Evolutionary conservation across 1,140 invertebrate genomes (phyloP).

Genomic region (Ceratina australensis): DNA sequence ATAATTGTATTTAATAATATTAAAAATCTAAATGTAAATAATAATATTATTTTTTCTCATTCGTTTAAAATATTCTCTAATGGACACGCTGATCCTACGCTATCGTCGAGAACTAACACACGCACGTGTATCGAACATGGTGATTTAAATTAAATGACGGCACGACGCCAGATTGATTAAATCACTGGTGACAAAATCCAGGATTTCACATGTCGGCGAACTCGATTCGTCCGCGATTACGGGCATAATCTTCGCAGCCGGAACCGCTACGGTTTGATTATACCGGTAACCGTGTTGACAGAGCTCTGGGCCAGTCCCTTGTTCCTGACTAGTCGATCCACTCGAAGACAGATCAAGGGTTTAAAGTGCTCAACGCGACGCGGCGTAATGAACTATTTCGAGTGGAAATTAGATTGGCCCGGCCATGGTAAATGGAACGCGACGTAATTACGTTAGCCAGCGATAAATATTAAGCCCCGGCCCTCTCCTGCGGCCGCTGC

Average conservation of each 20-base stretch:
- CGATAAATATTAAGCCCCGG: constrained; percentile 38
- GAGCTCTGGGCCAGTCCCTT: neutral
- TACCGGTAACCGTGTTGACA: constrained; percentile 16
- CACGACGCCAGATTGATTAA: neutral
- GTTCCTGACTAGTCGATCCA: neutral
- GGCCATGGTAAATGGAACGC: constrained; percentile 29
- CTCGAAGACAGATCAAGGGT: constrained; percentile 27
- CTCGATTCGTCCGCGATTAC: constrained; percentile 21
- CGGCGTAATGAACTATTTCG: constrained; percentile 39
- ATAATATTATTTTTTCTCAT: too few relatives aligned
- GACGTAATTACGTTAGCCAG: constrained; percentile 30
- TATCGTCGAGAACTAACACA: too few relatives aligned
- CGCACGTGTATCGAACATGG: too few relatives aligned
- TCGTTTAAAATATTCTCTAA: too few relatives aligned
- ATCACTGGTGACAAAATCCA: neutral
- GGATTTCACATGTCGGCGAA: neutral
- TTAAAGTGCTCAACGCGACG: constrained; percentile 18
- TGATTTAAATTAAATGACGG: too few relatives aligned
- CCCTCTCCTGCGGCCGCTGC: neutral
- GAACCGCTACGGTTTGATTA: constrained; percentile 25
- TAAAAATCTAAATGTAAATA: too few relatives aligned
- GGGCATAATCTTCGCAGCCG: constrained; percentile 12
- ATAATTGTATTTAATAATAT: too few relatives aligned
- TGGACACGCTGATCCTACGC: too few relatives aligned
- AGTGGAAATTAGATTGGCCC: constrained; percentile 42